Conservation (phyloP, 2,888 invertebrate species). For the Chesias legatella region DNA sequence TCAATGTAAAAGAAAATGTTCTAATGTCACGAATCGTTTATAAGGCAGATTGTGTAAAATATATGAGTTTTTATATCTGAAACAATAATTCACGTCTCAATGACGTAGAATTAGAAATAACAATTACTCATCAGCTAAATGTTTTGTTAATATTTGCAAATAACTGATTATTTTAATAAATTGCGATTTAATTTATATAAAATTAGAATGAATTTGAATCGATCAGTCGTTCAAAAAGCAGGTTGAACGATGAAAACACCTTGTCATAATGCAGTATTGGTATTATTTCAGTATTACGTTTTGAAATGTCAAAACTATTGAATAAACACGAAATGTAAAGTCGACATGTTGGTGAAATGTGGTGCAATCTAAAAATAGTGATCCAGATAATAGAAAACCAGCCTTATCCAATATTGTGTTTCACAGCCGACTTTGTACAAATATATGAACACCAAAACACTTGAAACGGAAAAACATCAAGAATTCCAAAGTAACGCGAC, state of each 20-base stretch:
- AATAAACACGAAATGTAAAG: constrained; percentile 25
- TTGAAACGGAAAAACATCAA: constrained; percentile 25
- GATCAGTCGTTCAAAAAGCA: constrained; percentile 16
- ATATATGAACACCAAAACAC: constrained; percentile 36
- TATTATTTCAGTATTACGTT: constrained; percentile 20
- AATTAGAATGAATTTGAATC: constrained; percentile 10
- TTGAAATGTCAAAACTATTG: not conserved
- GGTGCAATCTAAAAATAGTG: constrained; percentile 54
- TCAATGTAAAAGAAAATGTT: constrained; percentile 42
- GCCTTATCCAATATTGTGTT: constrained; percentile 44
- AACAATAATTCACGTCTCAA: too few species aligned
- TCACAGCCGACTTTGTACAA: constrained; percentile 36
- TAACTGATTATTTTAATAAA: too few species aligned
- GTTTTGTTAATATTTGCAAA: too few species aligned
- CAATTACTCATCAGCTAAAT: too few species aligned
- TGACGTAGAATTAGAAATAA: too few species aligned
- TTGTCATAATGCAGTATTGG: constrained; percentile 68
- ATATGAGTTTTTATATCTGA: too few species aligned
- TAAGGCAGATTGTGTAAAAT: not conserved
- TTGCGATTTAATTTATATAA: too few species aligned
- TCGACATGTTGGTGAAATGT: constrained; percentile 39
- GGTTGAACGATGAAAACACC: constrained; percentile 32
- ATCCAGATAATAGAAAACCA: constrained; percentile 43
- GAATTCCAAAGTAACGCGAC: constrained; percentile 37
- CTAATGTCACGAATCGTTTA: constrained; percentile 42